Conservation (phyloP, 2,888 invertebrate species). For the Lycia hirtaria region DNA sequence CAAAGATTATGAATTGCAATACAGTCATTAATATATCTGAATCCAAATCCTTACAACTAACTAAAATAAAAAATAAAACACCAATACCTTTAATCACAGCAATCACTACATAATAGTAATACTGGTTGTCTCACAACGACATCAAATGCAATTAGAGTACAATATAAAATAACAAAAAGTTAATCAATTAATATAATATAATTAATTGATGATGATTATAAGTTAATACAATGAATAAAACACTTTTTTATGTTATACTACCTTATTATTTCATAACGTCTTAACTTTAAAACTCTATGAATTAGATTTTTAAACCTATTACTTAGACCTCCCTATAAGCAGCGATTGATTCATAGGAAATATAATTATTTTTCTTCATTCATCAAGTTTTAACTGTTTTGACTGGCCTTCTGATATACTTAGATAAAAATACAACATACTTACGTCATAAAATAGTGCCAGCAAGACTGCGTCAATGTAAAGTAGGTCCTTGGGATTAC, state of each 20-base stretch:
- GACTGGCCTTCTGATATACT: no score
- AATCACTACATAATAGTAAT: slow-evolving; percentile 12
- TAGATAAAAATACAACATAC: no score
- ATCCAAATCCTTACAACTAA: neutral
- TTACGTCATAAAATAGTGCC: no score
- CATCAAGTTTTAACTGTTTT: no score
- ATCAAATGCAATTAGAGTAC: slow-evolving; percentile 4
- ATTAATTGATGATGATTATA: neutral
- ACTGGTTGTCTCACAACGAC: slow-evolving; percentile 16
- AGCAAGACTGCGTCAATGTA: no score
- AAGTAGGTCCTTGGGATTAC: no score
- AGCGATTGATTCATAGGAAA: neutral
- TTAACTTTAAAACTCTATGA: neutral
- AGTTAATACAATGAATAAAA: neutral
- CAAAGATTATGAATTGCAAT: no score
- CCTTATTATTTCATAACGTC: neutral
- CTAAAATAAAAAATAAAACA: neutral
- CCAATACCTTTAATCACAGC: slow-evolving; percentile 1
- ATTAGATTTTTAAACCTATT: neutral
- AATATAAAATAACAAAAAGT: neutral
- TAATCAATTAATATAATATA: neutral
- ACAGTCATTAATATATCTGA: neutral
- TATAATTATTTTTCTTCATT: neutral
- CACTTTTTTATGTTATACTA: neutral
- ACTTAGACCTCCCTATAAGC: neutral